These are phyloP conservation scores for Gortyna flavago DNA, from an alignment of 2,888 invertebrate genomes.

Conservation along the genomic window DNA sequence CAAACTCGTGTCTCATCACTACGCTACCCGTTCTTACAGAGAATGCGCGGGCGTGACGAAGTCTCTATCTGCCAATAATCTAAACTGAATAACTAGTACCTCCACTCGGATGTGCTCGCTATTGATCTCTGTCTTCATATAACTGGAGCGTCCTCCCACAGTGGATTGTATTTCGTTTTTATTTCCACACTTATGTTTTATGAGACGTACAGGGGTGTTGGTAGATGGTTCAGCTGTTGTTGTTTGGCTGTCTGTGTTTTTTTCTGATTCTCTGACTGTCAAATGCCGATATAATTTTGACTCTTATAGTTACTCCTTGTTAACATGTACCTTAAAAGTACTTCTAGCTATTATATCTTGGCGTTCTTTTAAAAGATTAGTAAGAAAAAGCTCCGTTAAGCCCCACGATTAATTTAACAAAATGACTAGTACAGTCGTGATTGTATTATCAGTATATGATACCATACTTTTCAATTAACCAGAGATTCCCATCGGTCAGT, in stretches of 20 bases:
- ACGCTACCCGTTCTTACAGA: slow-evolving; percentile 53
- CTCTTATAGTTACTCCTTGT: background rate
- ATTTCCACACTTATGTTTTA: slow-evolving; percentile 41
- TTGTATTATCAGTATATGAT: slow-evolving; percentile 38
- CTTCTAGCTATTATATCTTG: background rate
- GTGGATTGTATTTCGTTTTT: slow-evolving; percentile 45
- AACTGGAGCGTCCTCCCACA: slow-evolving; percentile 61
- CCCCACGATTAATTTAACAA: slow-evolving; percentile 23
- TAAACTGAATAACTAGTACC: slow-evolving; percentile 67
- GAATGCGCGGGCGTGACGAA: slow-evolving; percentile 66
- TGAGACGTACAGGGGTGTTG: background rate
- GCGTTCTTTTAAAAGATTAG: background rate
- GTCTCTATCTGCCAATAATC: slow-evolving; percentile 67
- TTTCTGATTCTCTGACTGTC: background rate
- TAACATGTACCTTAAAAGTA: background rate
- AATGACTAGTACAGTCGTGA: slow-evolving; percentile 37
- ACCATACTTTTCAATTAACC: slow-evolving; percentile 55
- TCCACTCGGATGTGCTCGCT: slow-evolving; percentile 57
- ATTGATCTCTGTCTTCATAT: slow-evolving; percentile 62
- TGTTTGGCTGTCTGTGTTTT: background rate
- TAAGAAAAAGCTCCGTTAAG: slow-evolving; percentile 12
- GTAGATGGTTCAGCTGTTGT: background rate
- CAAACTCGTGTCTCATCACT: slow-evolving; percentile 47
- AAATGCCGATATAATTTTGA: too few relatives aligned
- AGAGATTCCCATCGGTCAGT: slow-evolving; percentile 61